Evolutionary conservation across 2,888 invertebrate species (phyloP), one percentile per base, ranked within the genome.

Genomic region (Agonopterix heracliana): DNA sequence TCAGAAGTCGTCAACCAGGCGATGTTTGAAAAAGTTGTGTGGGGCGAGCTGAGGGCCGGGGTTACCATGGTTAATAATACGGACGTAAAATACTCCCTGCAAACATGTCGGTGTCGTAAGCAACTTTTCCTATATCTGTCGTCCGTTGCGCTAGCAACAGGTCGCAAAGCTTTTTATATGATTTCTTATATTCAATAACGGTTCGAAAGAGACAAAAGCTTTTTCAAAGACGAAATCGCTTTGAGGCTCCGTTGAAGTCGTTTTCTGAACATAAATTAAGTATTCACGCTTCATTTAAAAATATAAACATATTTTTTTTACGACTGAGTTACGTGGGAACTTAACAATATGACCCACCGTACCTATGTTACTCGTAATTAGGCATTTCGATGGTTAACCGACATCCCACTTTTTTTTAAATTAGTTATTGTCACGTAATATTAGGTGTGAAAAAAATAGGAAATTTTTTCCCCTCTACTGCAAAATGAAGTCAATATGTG

Each of bases 11-110:
- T 74, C 77, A 78, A 74, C 68, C 67, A 75, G 69, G 73, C 66
- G 78, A 74, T 78, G 76, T 81, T 81, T 73, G 72, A 78, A 82
- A 81, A 83, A 81, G 74, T 74, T 73, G 63, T 64, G 41, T 68
- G 71, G 77, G 73, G 75, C 59, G 73, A 26, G 26, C 26, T 26
- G 26, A 70, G 77, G 81, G 79, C 62, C 60, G 68, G 87, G 68
- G 87, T 86, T 84, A 79, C 81, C 81, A 86, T 86, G 86, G 87
- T 75, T 81, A 81, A 76, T 86, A 85, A 87, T 81, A 73, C 83
- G 69, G 60, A 56, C 52, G 61, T 65, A 71, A 75, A 74, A 76
- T 72, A 70, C 66, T 54, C 64, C 63, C 60, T 54, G 55, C 64
- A 61, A 67, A 71, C 67, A 71, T 66, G 71, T 68, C 58, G 61